Base-by-base conservation (phyloP, 2,113 vertebrate species). In the Cinclus cinclus region DNA sequence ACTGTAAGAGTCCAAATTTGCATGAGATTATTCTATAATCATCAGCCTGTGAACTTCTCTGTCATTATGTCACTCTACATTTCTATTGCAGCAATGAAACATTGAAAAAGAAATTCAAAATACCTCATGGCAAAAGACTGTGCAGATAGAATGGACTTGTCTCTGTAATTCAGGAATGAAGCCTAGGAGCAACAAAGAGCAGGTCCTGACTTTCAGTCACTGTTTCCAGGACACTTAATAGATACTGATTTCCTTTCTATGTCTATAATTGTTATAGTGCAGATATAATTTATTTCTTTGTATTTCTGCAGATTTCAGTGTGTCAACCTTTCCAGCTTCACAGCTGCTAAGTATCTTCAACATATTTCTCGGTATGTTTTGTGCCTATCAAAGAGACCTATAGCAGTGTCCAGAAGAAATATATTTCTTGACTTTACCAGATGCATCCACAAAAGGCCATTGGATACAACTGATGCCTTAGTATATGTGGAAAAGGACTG, bases 391-490 rank as follows among this genome's bases (percentile, higher is more conserved):
- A 70, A 65, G 13, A 62, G 10, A 70, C 5, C 12, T 62, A 18
- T 4, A 37, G 7, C 6, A 13, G 15, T 64, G 21, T 53, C 14
- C 15, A 39, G 58, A 3, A 73, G 33, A 73, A 86, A 60, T 47
- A 1, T 16, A 10, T 22, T 68, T 63, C 33, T 84, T 73, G 35
- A 39, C 24, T 80, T 24, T 65, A 30, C 2, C 9, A 73, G 21
- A 44, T n/a, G 30, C 4, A 70, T 24, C 6, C 24, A 76, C 25
- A 47, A 86, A 86, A 80, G 9, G 33, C 13, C 13, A 33, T 3
- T 42, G 28, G 20, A 46, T 28, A 67, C 4, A 49, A 11, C 2
- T 0, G 0, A 18, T 71, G 18, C 7, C 10, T 55, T 30, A 42
- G 23, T 68, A 68, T 9, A 47, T 21, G 6, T 47, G 15, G 13